These are phyloP conservation scores for Trichomycterus rosablanca DNA, from an alignment of 2,113 vertebrate species.

Conservation along the genomic window DNA sequence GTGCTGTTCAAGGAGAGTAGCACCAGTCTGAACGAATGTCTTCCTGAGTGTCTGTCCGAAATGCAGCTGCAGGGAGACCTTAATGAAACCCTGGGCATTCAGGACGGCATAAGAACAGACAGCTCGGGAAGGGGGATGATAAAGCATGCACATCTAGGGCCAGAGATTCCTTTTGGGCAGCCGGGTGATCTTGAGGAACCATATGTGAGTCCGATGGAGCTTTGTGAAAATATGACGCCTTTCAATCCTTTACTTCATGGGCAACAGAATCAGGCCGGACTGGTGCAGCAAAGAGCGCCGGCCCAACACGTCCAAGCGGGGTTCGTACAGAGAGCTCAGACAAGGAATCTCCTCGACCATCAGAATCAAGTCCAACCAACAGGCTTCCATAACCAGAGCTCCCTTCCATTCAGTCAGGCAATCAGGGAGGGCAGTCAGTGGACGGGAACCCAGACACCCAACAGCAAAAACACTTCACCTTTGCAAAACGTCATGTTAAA, in stretches of 20 bases:
- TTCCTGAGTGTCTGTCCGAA: conserved; percentile 31
- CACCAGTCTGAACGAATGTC: conserved; percentile 26
- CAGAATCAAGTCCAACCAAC: conserved; percentile 36
- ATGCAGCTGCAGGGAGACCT: conserved; percentile 37
- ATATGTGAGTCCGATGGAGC: conserved; percentile 19
- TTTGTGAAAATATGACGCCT: conserved; percentile 16
- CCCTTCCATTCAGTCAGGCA: not conserved
- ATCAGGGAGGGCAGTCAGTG: conserved; percentile 42
- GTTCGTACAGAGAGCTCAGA: conserved; percentile 14
- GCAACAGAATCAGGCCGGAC: conserved; percentile 36
- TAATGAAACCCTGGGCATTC: conserved; percentile 21
- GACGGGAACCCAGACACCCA: conserved; percentile 28
- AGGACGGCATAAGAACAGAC: not conserved
- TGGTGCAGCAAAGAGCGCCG: conserved; percentile 10
- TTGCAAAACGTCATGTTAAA: conserved; percentile 7
- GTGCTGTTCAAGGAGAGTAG: conserved; percentile 55
- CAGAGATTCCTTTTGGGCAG: conserved; percentile 31
- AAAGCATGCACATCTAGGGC: conserved; percentile 47
- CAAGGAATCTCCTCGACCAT: conserved; percentile 30
- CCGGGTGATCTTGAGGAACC: conserved; percentile 16
- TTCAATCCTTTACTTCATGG: conserved; percentile 41
- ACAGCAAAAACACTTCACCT: conserved; percentile 45
- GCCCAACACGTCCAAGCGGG: conserved; percentile 24
- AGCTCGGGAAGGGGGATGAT: not conserved
- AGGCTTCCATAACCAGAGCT: conserved; percentile 36